Evolutionary conservation across 2,113 vertebrate species (phyloP).

Genomic region (Arizona elegans): DNA sequence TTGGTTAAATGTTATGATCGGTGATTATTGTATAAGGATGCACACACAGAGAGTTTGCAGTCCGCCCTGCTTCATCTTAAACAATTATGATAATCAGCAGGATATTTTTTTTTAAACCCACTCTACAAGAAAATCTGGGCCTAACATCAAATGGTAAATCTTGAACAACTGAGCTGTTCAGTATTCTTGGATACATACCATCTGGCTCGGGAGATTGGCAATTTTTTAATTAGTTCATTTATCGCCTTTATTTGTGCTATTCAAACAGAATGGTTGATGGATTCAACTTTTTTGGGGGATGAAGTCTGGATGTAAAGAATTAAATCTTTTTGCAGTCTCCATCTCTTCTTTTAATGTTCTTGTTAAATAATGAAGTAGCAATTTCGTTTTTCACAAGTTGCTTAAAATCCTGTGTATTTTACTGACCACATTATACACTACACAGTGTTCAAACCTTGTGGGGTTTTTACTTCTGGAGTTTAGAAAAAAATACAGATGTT

Average conservation of each 20-base stretch:
- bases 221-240: constrained; percentile 10
- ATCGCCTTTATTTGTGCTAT: background rate
- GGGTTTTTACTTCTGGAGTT: background rate
- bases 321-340: background rate
- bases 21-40: background rate
- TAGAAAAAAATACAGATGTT: background rate
- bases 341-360: background rate
- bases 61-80: background rate
- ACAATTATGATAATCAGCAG: constrained; percentile 8
- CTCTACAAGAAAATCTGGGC: background rate
- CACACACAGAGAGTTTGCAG: background rate
- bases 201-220: background rate
- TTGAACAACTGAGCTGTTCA: background rate
- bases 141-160: background rate
- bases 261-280: background rate
- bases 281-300: background rate
- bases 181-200: background rate
- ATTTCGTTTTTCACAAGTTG: background rate
- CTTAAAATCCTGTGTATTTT: background rate
- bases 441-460: background rate
- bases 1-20: background rate
- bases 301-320: background rate
- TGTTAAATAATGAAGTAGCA: background rate
- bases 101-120: background rate
- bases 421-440: background rate